phyloP scores from a whole-genome alignment of 1,140 invertebrate species.

The Hesperophylax magnus region DNA sequence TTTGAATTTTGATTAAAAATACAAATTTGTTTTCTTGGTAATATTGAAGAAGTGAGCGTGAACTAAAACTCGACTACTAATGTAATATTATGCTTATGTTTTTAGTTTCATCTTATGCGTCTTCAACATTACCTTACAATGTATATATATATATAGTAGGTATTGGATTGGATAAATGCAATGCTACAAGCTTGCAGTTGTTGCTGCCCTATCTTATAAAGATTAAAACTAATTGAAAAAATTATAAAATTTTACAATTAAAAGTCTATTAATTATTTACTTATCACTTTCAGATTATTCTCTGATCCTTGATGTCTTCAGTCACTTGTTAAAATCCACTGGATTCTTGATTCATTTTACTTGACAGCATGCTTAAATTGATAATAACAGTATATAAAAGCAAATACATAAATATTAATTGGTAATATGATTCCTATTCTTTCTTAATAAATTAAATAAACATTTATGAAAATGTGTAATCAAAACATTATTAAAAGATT shows the following conservation, averaged over 20 bases:
- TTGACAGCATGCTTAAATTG: slow-evolving; percentile 41
- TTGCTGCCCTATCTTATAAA: slow-evolving; percentile 53
- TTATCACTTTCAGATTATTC: slow-evolving; percentile 57
- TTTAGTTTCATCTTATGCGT: slow-evolving; percentile 6
- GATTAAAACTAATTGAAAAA: slow-evolving; percentile 57
- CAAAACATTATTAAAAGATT: slow-evolving; percentile 6
- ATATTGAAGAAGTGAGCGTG: slow-evolving; percentile 54
- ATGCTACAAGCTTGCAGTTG: slow-evolving; percentile 56
- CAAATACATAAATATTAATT: slow-evolving; percentile 20
- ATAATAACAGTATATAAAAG: slow-evolving; percentile 30
- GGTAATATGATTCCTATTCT: slow-evolving; percentile 22
- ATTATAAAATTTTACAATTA: slow-evolving; percentile 58
- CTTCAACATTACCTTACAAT: slow-evolving; percentile 50
- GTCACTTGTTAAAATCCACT: slow-evolving; percentile 49
- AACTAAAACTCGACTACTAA: slow-evolving; percentile 43
- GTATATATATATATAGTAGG: slow-evolving; percentile 8
- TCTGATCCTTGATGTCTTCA: slow-evolving; percentile 58
- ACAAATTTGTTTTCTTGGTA: slow-evolving; percentile 49
- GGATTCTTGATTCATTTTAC: slow-evolving; percentile 39
- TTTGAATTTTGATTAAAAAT: slow-evolving; percentile 45
- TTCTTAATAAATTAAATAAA: slow-evolving; percentile 11
- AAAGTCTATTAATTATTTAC: slow-evolving; percentile 57
- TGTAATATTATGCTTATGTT: slow-evolving; percentile 48
- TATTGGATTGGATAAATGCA: slow-evolving; percentile 52
- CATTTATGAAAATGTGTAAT: slow-evolving; percentile 24